Conservation (phyloP, 92 coral and sea anemone genomes). For the Palythoa grandiflora region DNA sequence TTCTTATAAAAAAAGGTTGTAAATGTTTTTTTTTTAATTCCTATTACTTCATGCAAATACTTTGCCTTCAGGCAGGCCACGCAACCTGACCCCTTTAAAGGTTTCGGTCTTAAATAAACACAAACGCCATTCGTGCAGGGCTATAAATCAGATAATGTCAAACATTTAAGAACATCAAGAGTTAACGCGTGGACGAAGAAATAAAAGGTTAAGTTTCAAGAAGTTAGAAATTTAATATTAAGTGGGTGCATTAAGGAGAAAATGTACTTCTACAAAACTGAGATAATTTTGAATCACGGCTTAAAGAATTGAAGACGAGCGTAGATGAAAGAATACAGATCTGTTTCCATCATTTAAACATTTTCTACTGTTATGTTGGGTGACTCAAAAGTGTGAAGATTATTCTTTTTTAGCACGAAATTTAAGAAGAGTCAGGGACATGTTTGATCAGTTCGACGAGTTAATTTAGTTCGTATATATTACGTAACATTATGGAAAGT, state of each 20-base stretch:
- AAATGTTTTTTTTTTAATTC: background rate
- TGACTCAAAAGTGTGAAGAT: background rate
- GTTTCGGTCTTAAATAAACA: background rate
- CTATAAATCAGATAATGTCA: background rate
- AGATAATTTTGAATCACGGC: too few species aligned
- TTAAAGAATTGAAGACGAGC: background rate
- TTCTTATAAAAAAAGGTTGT: background rate
- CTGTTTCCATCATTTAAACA: background rate
- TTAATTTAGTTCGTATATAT: background rate
- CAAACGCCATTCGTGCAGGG: background rate
- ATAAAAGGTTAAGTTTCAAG: too few species aligned
- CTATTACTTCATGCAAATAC: background rate
- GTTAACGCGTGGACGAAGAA: too few species aligned
- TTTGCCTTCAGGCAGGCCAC: background rate
- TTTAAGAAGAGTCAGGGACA: background rate
- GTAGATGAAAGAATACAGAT: background rate
- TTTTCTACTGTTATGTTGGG: background rate
- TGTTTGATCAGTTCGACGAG: background rate
- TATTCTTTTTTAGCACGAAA: background rate
- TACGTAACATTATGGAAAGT: background rate
- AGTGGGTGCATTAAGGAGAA: too few species aligned
- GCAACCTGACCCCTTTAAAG: background rate
- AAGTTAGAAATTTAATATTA: too few species aligned
- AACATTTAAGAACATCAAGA: background rate
- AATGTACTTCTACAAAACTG: too few species aligned